These are phyloP conservation scores for Bibio marci DNA, from an alignment of 2,888 invertebrate species.

Conservation along the genomic window DNA sequence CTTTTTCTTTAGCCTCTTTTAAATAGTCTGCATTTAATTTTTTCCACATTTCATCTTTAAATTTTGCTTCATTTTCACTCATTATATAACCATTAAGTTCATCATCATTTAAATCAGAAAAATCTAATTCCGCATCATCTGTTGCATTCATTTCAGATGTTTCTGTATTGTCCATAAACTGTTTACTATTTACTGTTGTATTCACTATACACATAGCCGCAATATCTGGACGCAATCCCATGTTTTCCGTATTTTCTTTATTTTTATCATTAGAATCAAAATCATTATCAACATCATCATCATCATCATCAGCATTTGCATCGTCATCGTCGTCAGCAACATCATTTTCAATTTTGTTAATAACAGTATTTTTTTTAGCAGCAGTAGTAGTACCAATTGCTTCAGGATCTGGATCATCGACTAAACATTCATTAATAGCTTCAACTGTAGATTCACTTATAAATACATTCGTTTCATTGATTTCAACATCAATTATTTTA, in stretches of 20 bases:
- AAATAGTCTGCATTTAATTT: conserved; percentile 75
- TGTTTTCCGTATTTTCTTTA: conserved; percentile 10
- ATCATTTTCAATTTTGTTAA: not conserved
- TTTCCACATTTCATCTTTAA: conserved; percentile 78
- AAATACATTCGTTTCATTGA: conserved; percentile 28
- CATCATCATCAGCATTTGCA: no score
- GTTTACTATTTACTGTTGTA: conserved; percentile 30
- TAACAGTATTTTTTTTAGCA: no score
- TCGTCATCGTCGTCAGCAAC: conserved; percentile 2
- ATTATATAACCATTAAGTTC: conserved; percentile 80
- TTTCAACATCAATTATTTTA: conserved; percentile 19
- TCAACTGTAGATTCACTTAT: conserved; percentile 31
- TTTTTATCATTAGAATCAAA: no score
- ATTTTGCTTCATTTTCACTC: conserved; percentile 57
- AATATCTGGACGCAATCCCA: conserved; percentile 46
- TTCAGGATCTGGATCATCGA: conserved; percentile 9
- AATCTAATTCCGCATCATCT: conserved; percentile 37
- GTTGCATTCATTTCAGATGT: no score
- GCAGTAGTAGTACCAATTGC: no score
- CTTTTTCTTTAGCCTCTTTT: conserved; percentile 68
- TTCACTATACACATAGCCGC: conserved; percentile 59
- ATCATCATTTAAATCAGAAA: conserved; percentile 69
- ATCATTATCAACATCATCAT: no score
- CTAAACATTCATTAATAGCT: conserved; percentile 28
- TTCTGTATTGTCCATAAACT: conserved; percentile 12